These are phyloP conservation scores for Lingula anatina DNA, from an alignment of 2,888 invertebrate genomes.

Conservation along the genomic window DNA sequence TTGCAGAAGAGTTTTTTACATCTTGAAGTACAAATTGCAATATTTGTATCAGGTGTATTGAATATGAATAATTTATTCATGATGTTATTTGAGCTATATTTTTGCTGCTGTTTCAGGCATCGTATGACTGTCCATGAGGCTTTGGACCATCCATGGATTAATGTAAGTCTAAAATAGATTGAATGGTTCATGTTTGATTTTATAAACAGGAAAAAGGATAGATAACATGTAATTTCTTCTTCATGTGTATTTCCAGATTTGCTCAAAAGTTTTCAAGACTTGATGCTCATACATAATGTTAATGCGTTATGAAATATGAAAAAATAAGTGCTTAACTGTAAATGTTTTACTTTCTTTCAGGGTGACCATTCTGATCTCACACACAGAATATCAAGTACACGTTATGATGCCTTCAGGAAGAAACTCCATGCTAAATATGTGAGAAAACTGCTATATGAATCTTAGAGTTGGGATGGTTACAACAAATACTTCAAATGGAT, in stretches of 20 bases:
- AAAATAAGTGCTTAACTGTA: neutral
- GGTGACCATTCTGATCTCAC: slow-evolving; percentile 54
- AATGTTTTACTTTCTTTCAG: slow-evolving; percentile 18
- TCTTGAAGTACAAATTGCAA: neutral
- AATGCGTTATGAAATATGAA: neutral
- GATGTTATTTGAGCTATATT: too few relatives aligned
- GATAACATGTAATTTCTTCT: too few relatives aligned
- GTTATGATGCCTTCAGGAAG: slow-evolving; percentile 83
- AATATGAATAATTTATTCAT: too few relatives aligned
- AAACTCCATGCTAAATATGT: slow-evolving; percentile 68
- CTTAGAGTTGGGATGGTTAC: too few relatives aligned
- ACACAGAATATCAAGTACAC: slow-evolving; percentile 68
- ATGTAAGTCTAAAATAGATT: slow-evolving; percentile 22
- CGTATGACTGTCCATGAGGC: slow-evolving; percentile 99
- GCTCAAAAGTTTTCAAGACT: too few relatives aligned
- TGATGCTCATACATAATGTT: too few relatives aligned
- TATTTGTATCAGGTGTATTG: neutral
- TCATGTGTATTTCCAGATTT: too few relatives aligned
- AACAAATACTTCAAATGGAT: too few relatives aligned
- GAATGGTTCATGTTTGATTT: neutral
- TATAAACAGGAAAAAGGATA: too few relatives aligned
- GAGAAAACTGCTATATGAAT: slow-evolving; percentile 23
- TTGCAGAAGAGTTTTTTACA: neutral
- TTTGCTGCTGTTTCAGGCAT: slow-evolving; percentile 67
- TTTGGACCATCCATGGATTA: slow-evolving; percentile 89